phyloP scores from a whole-genome alignment of 92 coral and sea anemone species.

The Parazoanthus darwini region DNA sequence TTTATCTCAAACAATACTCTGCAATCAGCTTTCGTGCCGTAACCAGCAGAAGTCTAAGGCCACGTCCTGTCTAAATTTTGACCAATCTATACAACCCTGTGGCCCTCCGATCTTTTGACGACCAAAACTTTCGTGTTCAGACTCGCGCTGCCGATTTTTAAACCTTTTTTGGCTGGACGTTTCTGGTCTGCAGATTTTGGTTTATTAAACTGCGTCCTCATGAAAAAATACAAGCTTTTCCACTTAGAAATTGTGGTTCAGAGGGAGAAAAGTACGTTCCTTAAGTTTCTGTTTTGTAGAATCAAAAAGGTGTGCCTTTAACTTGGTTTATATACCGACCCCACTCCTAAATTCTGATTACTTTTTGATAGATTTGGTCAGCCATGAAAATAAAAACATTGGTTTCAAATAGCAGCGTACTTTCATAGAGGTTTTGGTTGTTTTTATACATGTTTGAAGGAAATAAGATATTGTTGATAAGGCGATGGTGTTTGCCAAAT shows the following conservation, averaged over 20 bases:
- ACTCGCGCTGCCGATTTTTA: neutral
- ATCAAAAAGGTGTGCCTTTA: neutral
- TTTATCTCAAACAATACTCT: constrained; percentile 3
- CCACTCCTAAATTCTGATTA: neutral
- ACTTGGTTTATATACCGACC: neutral
- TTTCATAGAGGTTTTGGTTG: neutral
- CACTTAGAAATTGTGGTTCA: neutral
- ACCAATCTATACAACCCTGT: too few relatives aligned
- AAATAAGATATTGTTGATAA: neutral
- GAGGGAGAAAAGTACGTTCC: neutral
- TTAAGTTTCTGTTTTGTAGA: neutral
- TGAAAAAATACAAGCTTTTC: neutral
- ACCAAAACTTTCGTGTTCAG: neutral
- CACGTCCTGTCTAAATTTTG: neutral
- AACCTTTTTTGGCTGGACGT: neutral
- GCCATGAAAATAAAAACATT: neutral
- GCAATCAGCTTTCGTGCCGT: neutral
- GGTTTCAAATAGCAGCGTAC: neutral
- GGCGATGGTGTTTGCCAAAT: too few relatives aligned
- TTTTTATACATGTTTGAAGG: neutral
- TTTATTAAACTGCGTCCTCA: neutral
- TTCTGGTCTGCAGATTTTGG: neutral
- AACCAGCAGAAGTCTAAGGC: neutral
- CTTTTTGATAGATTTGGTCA: neutral
- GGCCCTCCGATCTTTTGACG: neutral